phyloP scores from a whole-genome alignment of 2,797 vertebrate species.

The Orientallactaga sibirica region DNA sequence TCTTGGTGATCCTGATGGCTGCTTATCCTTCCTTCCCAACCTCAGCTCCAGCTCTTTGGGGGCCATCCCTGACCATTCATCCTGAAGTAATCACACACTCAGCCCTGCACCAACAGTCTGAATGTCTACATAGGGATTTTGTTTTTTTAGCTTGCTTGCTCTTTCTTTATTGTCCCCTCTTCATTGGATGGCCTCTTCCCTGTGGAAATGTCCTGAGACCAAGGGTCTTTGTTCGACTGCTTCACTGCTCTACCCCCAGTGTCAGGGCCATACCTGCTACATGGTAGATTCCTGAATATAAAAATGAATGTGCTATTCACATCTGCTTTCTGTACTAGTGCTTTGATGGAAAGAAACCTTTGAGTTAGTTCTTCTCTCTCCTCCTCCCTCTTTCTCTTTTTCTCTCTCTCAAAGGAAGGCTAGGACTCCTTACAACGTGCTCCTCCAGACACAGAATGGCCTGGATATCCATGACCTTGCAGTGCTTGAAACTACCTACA shows the following conservation, averaged over 20 bases:
- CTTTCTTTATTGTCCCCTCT: background rate
- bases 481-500: no score
- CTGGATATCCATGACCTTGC: no score
- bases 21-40: background rate
- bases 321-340: background rate
- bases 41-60: background rate
- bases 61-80: background rate
- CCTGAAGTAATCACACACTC: fast-evolving
- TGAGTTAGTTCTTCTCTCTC: background rate
- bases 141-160: no score
- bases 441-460: no score
- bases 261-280: background rate
- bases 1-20: no score
- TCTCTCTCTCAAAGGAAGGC: no score
- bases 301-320: fast-evolving
- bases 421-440: no score
- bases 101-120: no score
- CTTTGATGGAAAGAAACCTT: background rate
- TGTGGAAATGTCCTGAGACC: background rate
- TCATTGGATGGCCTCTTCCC: no score
- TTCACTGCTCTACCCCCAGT: fast-evolving
- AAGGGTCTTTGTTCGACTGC: fast-evolving
- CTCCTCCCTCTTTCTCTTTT: background rate
- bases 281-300: fast-evolving
- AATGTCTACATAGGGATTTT: background rate